These are phyloP conservation scores for Tupaia chinensis DNA, from an alignment of 2,113 vertebrate genomes.

Conservation along the genomic window DNA sequence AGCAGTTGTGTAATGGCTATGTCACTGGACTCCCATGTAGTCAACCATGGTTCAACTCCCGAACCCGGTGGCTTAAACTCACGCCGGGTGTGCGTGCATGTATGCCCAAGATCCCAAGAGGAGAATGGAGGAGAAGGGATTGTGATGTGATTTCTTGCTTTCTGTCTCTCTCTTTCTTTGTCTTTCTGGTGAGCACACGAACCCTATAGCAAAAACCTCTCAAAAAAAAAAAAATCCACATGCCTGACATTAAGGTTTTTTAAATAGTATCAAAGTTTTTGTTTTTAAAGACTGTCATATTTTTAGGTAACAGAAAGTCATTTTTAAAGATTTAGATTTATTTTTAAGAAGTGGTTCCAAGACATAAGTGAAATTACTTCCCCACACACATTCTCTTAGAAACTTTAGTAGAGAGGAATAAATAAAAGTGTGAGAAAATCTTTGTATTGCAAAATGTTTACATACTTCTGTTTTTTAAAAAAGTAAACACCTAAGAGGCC, in stretches of 20 bases:
- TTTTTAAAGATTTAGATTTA: conserved; percentile 29
- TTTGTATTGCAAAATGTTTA: conserved; percentile 5
- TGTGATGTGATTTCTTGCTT: no score
- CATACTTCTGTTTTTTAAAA: not conserved
- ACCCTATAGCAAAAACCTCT: no score
- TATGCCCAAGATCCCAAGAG: no score
- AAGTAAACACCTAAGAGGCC: not conserved
- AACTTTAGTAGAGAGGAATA: conserved; percentile 36
- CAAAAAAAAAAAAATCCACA: not conserved
- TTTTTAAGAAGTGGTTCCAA: not conserved
- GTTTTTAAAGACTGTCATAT: not conserved
- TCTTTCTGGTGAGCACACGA: no score
- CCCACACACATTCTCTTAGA: not conserved
- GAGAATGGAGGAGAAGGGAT: no score
- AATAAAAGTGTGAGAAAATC: conserved; percentile 34
- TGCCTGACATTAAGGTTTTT: conserved; percentile 38
- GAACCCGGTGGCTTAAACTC: no score
- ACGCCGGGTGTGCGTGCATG: no score
- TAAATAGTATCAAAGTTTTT: not conserved
- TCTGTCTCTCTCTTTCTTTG: no score
- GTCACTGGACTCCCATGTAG: no score
- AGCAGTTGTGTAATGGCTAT: no score
- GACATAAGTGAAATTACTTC: not conserved
- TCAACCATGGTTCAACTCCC: no score
- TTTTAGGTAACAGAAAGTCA: conserved; percentile 20